A percentile compares a stretch with the other conserved stretches of the same genome.
These are phyloP conservation scores for Thamnophis elegans DNA, from an alignment of 2,797 vertebrate genomes.

Conservation along the genomic window DNA sequence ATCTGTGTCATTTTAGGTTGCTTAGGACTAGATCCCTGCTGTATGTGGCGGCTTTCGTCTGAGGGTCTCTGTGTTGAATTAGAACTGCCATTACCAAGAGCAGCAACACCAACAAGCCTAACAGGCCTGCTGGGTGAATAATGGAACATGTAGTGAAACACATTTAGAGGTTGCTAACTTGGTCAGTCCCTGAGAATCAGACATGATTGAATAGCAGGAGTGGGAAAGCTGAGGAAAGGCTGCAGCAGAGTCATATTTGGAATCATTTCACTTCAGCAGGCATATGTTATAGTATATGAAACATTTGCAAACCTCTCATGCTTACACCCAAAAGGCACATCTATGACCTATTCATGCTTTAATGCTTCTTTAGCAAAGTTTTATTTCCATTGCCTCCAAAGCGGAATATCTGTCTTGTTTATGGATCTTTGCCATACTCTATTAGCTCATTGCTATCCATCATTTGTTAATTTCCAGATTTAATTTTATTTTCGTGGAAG, in stretches of 20 bases:
- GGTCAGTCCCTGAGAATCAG: neutral
- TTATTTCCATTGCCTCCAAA: neutral
- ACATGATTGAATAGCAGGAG: neutral
- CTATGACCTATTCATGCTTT: neutral
- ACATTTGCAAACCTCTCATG: neutral
- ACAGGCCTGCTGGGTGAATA: neutral
- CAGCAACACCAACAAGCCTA: neutral
- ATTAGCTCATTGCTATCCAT: neutral
- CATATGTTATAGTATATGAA: neutral
- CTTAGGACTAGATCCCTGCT: neutral
- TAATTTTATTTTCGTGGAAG: slow-evolving; percentile 20
- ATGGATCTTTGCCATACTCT: neutral
- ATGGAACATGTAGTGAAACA: neutral
- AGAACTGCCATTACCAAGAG: neutral
- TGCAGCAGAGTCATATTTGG: neutral
- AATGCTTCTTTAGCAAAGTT: neutral
- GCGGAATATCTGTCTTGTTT: neutral
- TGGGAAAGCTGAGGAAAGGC: neutral
- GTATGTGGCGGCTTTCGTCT: neutral
- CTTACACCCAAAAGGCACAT: neutral
- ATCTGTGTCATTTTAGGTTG: neutral
- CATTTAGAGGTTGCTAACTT: neutral
- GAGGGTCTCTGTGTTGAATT: neutral
- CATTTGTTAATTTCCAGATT: neutral
- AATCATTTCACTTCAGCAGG: neutral